A percentile compares a stretch with the other conserved stretches of the same genome.
These are phyloP conservation scores for Drosophila demipolita DNA, from an alignment of 2,888 invertebrate genomes.

Conservation along the genomic window DNA sequence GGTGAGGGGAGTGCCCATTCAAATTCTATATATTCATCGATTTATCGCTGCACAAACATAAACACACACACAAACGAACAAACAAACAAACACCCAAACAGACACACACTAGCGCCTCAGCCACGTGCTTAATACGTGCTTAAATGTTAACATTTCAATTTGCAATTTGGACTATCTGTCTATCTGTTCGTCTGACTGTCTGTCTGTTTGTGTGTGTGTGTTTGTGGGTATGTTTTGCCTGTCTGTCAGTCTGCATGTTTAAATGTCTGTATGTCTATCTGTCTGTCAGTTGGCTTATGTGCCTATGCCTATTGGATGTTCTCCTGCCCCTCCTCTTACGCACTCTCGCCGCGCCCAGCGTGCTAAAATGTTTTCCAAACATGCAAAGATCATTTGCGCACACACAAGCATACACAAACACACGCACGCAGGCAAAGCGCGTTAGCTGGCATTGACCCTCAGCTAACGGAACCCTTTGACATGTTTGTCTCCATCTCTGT, in stretches of 20 bases:
- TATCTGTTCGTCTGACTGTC: conserved; percentile 11
- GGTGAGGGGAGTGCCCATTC: neutral
- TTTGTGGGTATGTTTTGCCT: conserved; percentile 2
- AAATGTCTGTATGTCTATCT: conserved; percentile 8
- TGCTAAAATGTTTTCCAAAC: conserved; percentile 76
- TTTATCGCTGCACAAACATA: conserved; percentile 56
- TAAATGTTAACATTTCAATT: conserved; percentile 80
- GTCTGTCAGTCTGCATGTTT: neutral
- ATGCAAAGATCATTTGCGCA: conserved; percentile 74
- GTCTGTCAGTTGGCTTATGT: conserved; percentile 17
- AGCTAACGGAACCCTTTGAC: conserved; percentile 71
- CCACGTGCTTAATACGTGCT: conserved; percentile 78
- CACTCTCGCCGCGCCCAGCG: conserved; percentile 73
- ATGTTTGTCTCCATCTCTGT: conserved; percentile 37
- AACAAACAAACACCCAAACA: conserved; percentile 6
- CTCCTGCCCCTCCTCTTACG: conserved; percentile 52
- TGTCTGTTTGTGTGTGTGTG: conserved; percentile 3
- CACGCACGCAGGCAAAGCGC: neutral
- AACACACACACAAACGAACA: conserved; percentile 2
- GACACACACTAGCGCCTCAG: conserved; percentile 17
- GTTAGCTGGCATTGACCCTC: conserved; percentile 29
- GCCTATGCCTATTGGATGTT: conserved; percentile 25
- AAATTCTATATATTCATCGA: conserved; percentile 66
- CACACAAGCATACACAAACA: conserved; percentile 18
- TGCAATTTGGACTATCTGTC: conserved; percentile 62